Percentiles rank a stretch among this genome's conserved stretches.
phyloP scores from a whole-genome alignment of 1,140 invertebrate species.

The Eulimnadia texana region DNA sequence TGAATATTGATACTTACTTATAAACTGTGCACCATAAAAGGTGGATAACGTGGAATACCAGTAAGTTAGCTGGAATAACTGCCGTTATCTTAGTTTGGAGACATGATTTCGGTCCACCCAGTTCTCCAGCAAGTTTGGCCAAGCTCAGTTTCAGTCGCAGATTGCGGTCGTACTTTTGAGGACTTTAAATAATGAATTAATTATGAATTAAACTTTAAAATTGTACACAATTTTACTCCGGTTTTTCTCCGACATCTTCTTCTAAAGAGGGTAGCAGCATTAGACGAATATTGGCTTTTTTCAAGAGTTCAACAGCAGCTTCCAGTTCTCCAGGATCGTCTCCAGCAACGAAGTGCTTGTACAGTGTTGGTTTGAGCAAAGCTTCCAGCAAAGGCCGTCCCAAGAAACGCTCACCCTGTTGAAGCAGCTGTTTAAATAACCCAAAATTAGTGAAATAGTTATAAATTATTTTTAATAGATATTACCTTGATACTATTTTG shows the following conservation, averaged over 20 bases:
- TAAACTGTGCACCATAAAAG: not conserved
- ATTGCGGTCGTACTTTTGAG: slow-evolving; percentile 24
- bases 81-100: slow-evolving; percentile 28
- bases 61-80: slow-evolving; percentile 23
- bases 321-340: slow-evolving; percentile 22
- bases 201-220: not conserved
- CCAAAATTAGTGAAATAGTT: not conserved
- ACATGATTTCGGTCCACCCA: slow-evolving; percentile 21
- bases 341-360: slow-evolving; percentile 20
- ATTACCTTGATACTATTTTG: slow-evolving; percentile 12
- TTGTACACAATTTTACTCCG: slow-evolving; percentile 12
- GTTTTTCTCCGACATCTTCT: slow-evolving; percentile 26
- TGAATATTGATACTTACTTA: not conserved
- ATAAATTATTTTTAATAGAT: not conserved
- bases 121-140: slow-evolving; percentile 18
- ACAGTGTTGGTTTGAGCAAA: slow-evolving; percentile 4
- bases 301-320: slow-evolving; percentile 19
- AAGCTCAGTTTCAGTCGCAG: slow-evolving; percentile 21
- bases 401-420: not conserved
- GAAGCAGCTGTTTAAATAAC: not conserved
- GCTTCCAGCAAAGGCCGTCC: slow-evolving; percentile 4
- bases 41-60: slow-evolving; percentile 24
- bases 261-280: slow-evolving; percentile 30
- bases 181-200: slow-evolving; percentile 5
- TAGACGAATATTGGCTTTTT: slow-evolving; percentile 23